Evolutionary conservation across 1,140 invertebrate species (phyloP).

Genomic region (Drosophila bipectinata): DNA sequence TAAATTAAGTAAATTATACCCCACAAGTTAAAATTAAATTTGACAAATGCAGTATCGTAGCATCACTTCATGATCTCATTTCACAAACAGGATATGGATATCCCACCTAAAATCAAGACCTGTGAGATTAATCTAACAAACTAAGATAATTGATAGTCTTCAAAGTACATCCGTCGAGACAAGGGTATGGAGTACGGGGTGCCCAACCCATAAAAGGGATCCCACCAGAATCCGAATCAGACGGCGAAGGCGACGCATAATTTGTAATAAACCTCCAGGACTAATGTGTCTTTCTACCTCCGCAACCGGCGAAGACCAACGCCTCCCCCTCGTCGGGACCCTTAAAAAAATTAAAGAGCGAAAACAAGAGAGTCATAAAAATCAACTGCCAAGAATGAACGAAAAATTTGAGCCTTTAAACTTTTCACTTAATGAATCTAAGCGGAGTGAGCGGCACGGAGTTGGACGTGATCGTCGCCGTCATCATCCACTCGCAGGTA

Average conservation of each 20-base stretch:
- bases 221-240: conserved; percentile 23
- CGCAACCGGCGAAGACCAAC: conserved; percentile 6
- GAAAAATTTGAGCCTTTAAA: conserved; percentile 79
- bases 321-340: conserved; percentile 29
- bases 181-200: conserved; percentile 9
- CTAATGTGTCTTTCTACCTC: conserved; percentile 64
- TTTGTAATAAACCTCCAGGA: conserved; percentile 80
- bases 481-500: conserved; percentile 68
- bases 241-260: conserved; percentile 68
- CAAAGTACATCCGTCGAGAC: background rate
- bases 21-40: background rate
- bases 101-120: background rate
- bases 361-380: conserved; percentile 55
- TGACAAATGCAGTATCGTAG: background rate
- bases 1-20: background rate
- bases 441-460: conserved; percentile 43
- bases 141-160: conserved; percentile 35
- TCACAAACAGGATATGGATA: background rate
- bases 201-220: conserved; percentile 28
- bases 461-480: conserved; percentile 51
- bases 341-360: background rate
- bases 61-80: background rate
- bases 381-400: conserved; percentile 65
- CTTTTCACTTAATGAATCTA: conserved; percentile 82
- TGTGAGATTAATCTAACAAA: conserved; percentile 18